Evolutionary conservation across 1,140 invertebrate species (phyloP).

Genomic region (Drosophila nannoptera): DNA sequence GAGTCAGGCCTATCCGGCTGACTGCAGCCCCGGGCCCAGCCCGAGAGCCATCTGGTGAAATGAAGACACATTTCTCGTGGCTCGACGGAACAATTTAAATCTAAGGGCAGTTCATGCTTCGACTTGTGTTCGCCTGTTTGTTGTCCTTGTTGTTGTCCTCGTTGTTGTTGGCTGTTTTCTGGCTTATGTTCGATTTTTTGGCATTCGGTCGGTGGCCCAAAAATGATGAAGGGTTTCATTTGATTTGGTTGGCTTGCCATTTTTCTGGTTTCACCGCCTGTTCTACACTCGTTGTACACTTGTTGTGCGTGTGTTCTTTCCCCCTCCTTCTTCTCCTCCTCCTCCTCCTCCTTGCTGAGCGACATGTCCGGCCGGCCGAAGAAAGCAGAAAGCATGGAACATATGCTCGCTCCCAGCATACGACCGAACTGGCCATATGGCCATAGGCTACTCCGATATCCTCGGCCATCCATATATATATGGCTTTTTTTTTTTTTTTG

Average conservation of each 20-base stretch:
- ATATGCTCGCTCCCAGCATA: constrained; percentile 66
- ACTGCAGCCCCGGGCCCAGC: too few relatives aligned
- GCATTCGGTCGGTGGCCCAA: constrained; percentile 51
- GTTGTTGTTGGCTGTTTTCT: background rate
- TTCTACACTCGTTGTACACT: constrained; percentile 39
- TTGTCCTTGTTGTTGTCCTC: too few relatives aligned
- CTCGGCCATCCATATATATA: too few relatives aligned
- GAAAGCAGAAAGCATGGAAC: constrained; percentile 72
- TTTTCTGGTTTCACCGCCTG: constrained; percentile 69
- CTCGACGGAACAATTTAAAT: too few relatives aligned
- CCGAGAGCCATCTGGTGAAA: too few relatives aligned
- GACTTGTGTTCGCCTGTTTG: too few relatives aligned
- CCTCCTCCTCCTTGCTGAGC: background rate
- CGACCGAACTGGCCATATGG: constrained; percentile 69
- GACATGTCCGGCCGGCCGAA: constrained; percentile 24
- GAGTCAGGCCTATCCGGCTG: too few relatives aligned
- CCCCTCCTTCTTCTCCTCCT: background rate
- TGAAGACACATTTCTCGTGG: too few relatives aligned
- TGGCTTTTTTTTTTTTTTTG: too few relatives aligned
- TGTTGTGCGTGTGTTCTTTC: constrained; percentile 4
- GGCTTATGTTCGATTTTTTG: constrained; percentile 35
- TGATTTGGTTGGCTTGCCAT: constrained; percentile 70
- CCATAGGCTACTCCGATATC: constrained; percentile 3
- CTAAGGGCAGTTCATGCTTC: too few relatives aligned
- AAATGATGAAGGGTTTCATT: constrained; percentile 75